Evolutionary conservation across 2,113 vertebrate species (phyloP).

Genomic region (zebrafish (Danio rerio)): DNA sequence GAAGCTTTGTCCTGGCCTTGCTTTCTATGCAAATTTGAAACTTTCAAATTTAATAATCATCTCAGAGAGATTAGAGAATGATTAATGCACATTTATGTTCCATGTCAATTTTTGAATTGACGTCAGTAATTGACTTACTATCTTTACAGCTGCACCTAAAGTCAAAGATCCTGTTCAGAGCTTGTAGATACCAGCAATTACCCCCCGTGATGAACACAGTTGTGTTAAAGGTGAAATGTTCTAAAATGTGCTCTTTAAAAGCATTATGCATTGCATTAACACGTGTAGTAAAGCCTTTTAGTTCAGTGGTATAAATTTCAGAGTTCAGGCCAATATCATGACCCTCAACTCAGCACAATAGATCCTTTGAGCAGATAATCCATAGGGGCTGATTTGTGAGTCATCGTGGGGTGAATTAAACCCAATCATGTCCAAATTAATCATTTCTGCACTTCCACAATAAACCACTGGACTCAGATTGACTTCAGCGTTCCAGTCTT

Average conservation of each 20-base stretch:
- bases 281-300: conserved; percentile 51
- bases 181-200: conserved; percentile 27
- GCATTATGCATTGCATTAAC: conserved; percentile 13
- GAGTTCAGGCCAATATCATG: conserved; percentile 75
- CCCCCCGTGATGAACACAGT: too few species aligned
- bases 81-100: too few species aligned
- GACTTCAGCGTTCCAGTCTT: conserved; percentile 13
- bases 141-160: conserved; percentile 14
- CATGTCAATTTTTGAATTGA: too few species aligned
- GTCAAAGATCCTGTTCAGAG: conserved; percentile 19
- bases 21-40: too few species aligned
- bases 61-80: too few species aligned
- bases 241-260: conserved; percentile 12
- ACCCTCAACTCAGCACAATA: conserved; percentile 82
- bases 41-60: too few species aligned
- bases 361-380: conserved; percentile 83
- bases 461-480: conserved; percentile 19
- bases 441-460: conserved; percentile 62
- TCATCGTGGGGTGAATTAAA: conserved; percentile 86
- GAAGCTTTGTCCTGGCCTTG: too few species aligned
- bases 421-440: conserved; percentile 84
- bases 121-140: too few species aligned
- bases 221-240: conserved; percentile 1
- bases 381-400: conserved; percentile 88
- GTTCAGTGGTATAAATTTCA: conserved; percentile 80